These are phyloP conservation scores for Pseudois nayaur DNA, from an alignment of 2,113 vertebrate genomes.

Conservation along the genomic window DNA sequence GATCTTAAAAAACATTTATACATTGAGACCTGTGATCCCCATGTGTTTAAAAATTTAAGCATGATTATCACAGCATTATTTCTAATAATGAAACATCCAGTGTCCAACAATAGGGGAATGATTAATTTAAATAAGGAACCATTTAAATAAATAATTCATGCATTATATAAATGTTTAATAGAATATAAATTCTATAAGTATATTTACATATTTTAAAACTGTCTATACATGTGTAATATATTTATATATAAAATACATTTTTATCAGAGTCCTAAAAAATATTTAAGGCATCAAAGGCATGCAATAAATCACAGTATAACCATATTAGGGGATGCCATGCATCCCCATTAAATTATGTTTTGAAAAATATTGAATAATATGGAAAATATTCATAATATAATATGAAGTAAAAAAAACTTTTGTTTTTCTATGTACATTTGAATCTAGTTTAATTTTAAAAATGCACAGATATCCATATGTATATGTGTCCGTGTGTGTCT, in stretches of 20 bases:
- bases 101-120: not conserved
- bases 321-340: not conserved
- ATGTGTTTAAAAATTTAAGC: not conserved
- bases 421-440: not conserved
- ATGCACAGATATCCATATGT: not conserved
- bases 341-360: conserved; percentile 5
- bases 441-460: not conserved
- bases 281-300: not conserved
- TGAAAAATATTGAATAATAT: conserved; percentile 2
- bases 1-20: not conserved
- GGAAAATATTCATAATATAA: not conserved
- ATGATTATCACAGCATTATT: not conserved
- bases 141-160: not conserved
- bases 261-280: not conserved
- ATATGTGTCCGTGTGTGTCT: not conserved
- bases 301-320: not conserved
- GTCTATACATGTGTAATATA: not conserved
- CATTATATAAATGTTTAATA: not conserved
- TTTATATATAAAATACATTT: not conserved
- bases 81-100: not conserved
- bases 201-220: not conserved
- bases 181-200: not conserved
- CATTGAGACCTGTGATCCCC: not conserved
- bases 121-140: not conserved
- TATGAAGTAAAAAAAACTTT: not conserved